phyloP scores from a whole-genome alignment of 2,113 vertebrate genomes.

The Lophochroa leadbeateri region DNA sequence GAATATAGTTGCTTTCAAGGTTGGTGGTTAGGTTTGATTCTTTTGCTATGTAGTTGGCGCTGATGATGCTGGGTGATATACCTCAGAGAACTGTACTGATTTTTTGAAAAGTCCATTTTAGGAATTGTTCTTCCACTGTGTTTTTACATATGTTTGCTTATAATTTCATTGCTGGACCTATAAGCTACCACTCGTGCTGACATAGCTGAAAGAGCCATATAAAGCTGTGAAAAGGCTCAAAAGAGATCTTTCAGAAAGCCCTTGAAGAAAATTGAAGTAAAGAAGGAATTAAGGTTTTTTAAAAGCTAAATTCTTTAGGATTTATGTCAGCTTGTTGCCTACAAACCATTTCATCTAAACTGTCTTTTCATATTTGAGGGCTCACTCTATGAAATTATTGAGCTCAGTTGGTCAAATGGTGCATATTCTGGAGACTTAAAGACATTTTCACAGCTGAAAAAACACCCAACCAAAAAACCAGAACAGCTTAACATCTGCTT shows the following conservation, averaged over 20 bases:
- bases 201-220: neutral
- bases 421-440: neutral
- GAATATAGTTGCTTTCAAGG: neutral
- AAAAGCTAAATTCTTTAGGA: neutral
- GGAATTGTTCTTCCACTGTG: neutral
- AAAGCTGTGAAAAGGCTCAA: neutral
- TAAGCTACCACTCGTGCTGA: neutral
- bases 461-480: neutral
- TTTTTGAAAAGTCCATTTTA: neutral
- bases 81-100: neutral
- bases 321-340: conserved; percentile 10
- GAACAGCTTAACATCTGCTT: neutral
- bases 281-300: neutral
- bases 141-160: neutral
- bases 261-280: neutral
- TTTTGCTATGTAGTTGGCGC: neutral
- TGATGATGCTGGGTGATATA: neutral
- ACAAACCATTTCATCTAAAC: neutral
- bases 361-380: neutral
- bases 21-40: neutral
- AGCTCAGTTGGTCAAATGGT: neutral
- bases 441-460: neutral
- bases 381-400: neutral
- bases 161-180: neutral
- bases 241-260: neutral